A percentile compares a stretch with the other conserved stretches of the same genome.
Conservation (phyloP, 2,888 invertebrate genomes). For the Xylocampa areola region DNA sequence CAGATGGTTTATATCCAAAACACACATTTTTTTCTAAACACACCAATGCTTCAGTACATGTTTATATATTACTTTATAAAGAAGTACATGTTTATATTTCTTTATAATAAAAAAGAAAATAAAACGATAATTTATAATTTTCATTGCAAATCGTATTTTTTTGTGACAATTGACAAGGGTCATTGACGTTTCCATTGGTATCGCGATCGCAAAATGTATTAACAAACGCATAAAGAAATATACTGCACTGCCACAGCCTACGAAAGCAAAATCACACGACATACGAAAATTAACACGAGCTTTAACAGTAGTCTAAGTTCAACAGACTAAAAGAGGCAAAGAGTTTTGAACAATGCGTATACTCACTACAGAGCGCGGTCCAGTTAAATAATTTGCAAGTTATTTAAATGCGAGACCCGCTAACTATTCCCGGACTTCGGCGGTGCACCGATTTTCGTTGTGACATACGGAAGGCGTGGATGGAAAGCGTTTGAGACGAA, state of each 20-base stretch:
- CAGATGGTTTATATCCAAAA: no score
- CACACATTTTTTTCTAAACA: no score
- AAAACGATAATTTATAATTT: no score
- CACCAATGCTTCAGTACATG: no score
- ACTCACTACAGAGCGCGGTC: slow-evolving; percentile 26
- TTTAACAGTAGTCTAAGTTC: slow-evolving; percentile 51
- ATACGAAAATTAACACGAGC: not conserved
- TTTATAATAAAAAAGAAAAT: no score
- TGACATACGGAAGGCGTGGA: slow-evolving; percentile 30
- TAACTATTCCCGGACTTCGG: slow-evolving; percentile 66
- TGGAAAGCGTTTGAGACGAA: not conserved
- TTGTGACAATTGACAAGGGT: no score
- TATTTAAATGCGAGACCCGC: slow-evolving; percentile 69
- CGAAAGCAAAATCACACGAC: slow-evolving; percentile 11
- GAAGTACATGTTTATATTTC: no score
- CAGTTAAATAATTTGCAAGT: slow-evolving; percentile 70
- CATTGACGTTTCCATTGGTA: no score
- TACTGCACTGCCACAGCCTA: not conserved
- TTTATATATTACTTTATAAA: no score
- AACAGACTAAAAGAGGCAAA: slow-evolving; percentile 49
- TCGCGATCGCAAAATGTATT: no score
- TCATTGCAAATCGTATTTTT: no score
- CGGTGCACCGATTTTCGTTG: slow-evolving; percentile 61
- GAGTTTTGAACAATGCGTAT: slow-evolving; percentile 63
- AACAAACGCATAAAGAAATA: not conserved